A percentile compares a stretch with the other conserved stretches of the same genome.
Conservation (phyloP, 2,888 invertebrate genomes). For the Conistra vaccinii region DNA sequence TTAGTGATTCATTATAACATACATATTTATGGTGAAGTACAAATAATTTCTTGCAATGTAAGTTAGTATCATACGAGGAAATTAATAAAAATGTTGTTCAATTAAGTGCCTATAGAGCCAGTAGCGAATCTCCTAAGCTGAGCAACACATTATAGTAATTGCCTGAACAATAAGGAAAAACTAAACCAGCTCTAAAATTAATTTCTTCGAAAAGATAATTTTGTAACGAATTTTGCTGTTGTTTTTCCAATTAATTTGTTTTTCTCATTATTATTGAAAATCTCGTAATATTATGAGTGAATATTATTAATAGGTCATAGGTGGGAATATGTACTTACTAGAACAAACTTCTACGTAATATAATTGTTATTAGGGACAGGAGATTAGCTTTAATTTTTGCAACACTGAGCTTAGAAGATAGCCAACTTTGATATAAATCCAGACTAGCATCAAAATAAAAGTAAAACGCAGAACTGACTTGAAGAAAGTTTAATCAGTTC, state of each 20-base stretch:
- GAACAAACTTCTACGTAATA: not conserved
- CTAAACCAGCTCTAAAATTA: not conserved
- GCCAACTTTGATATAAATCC: not conserved
- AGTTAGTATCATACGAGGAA: not conserved
- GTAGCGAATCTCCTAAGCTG: not conserved
- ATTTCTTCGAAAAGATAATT: not conserved
- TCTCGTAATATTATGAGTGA: no score
- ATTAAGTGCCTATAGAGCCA: not conserved
- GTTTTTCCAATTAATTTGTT: not conserved
- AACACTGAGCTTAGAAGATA: not conserved
- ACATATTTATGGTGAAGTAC: not conserved
- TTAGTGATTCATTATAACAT: constrained; percentile 35
- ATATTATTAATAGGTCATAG: not conserved
- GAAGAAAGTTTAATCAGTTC: constrained; percentile 18
- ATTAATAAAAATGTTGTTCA: not conserved
- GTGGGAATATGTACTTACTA: no score
- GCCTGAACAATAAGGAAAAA: not conserved
- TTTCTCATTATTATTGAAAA: no score
- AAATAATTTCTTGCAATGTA: not conserved
- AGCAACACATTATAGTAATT: no score
- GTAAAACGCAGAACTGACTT: not conserved
- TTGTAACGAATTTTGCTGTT: not conserved
- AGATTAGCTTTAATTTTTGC: not conserved
- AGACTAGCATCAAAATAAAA: not conserved
- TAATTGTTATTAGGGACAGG: not conserved